Base-by-base conservation (phyloP, 2,888 invertebrate genomes). In the Mythimna lalbum region DNA sequence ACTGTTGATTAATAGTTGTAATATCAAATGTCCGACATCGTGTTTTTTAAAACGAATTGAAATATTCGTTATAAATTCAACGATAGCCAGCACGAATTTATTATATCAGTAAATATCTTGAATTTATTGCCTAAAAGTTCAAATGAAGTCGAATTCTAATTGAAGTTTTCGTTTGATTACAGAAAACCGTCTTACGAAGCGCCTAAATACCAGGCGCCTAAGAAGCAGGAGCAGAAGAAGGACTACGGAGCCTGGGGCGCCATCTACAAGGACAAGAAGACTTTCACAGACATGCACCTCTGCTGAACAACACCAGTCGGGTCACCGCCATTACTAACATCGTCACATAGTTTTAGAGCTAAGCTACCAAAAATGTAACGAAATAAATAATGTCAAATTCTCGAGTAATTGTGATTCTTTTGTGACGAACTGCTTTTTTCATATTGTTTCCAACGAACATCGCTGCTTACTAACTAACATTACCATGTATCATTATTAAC, bases 201-300 rank as follows among this genome's bases (percentile, higher is more conserved):
- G 59, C 93, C 77, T 89, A 91, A 90, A 59, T 92, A 91, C 77
- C 92, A 93, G 82, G 89, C 89, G 67, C 89, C 91, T 10, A 93
- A 93, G 86, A 93, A 93, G 81, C 90, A 87, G 69, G 94, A 93
- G 85, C 93, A 92, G 84, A 94, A 94, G 89, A 95, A 94, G 81
- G 91, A 95, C 87, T 95, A 97, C 89, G 97, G 97, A 69, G 96
- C 97, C 65, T 98, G 98, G 97, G 98, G 98, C 73, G 94, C 97
- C 49, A 93, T 97, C 73, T 98, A 97, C 94, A 98, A 98, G 94
- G 97, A 97, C 95, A 97, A 97, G 91, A 96, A 97, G 85, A 96
- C 97, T 89, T 98, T 98, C 91, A 94, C 96, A 76, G 97, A 97
- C 85, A 97, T 98, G 97, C 98, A 98, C 92, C 93, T 96, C 89